These are phyloP conservation scores for Phthorimaea operculella DNA, from an alignment of 1,140 invertebrate species.

Conservation along the genomic window DNA sequence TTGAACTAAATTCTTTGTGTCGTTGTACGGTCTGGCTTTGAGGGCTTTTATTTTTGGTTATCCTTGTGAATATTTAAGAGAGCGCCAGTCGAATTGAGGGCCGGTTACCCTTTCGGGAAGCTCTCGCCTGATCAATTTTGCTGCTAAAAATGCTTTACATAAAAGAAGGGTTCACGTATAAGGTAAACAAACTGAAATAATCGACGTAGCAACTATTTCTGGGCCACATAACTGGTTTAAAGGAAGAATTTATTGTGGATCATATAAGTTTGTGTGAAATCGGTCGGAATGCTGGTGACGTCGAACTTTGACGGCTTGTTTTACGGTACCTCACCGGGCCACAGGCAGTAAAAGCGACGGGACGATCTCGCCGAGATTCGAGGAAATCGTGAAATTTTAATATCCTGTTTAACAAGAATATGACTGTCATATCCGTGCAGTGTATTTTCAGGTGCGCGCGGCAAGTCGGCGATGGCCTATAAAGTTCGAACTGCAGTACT, in stretches of 20 bases:
- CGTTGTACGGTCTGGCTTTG: slow-evolving; percentile 11
- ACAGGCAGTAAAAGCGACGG: neutral
- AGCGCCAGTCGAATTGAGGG: slow-evolving; percentile 2
- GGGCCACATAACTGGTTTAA: too few species aligned
- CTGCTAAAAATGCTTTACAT: neutral
- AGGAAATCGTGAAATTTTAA: neutral
- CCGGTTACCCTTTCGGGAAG: neutral
- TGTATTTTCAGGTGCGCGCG: neutral
- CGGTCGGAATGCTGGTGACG: too few species aligned
- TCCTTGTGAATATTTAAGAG: slow-evolving; percentile 19
- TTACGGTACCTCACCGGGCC: neutral
- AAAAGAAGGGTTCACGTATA: too few species aligned
- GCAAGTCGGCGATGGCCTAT: neutral
- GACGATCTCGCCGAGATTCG: neutral
- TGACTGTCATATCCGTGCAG: neutral
- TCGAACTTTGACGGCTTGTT: neutral
- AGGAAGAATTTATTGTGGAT: too few species aligned
- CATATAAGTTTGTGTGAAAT: too few species aligned
- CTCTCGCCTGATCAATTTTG: neutral
- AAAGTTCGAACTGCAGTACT: neutral
- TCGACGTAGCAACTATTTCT: too few species aligned
- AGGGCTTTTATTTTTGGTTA: slow-evolving; percentile 13
- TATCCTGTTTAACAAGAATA: neutral
- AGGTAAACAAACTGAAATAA: too few species aligned
- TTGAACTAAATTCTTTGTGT: slow-evolving; percentile 29